Evolutionary conservation across 2,113 vertebrate genomes (phyloP), one percentile per base, ranked within the genome.

Genomic region (Holacanthus passer): DNA sequence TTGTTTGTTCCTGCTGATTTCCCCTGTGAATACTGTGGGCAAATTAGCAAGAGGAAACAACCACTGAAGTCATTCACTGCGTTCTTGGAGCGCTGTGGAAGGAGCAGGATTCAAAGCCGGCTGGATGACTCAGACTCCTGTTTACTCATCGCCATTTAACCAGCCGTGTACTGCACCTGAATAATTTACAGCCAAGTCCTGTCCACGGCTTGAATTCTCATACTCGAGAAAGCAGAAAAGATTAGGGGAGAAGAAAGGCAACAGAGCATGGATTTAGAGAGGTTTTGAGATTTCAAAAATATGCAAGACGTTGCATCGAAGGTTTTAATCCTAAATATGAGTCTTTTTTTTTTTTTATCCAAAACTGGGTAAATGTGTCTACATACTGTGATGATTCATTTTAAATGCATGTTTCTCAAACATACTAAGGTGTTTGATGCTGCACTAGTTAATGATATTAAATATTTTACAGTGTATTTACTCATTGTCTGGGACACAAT

Each of bases 1-100:
- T 88, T 88, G 91, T 88, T 93, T 88, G 77, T 85, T 76, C 37
- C 66, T 1, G 55, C 79, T 94, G 90, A 92, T 90, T 92, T 88
- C 88, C 90, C 86, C 74, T 32, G 89, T 77, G 89, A 85, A 71
- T 81, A 67, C 81, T 60, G 79, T 45, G 73, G 72, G 67, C 50
- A 82, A 88, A 94, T 93, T 74, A 86, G 69, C 72, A 35, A 62
- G 65, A 68, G 59, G 82, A 83, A 89, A 88, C 83, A 68, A 84
- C 70, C 60, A 3, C 67, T 79, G 84, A 83, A 92, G 80, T 77
- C 81, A 81, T 77, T 70, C 68, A 0, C 29, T 10, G 69, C 48
- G 0, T 74, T 85, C 81, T 69, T n/a, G n/a, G 63, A 87, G 83
- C 14, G 7, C 69, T 73, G 77, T 31, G 45, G 78, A 60, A 65